Evolutionary conservation across 2,888 invertebrate species (phyloP).

Genomic region (Lysandra coridon): DNA sequence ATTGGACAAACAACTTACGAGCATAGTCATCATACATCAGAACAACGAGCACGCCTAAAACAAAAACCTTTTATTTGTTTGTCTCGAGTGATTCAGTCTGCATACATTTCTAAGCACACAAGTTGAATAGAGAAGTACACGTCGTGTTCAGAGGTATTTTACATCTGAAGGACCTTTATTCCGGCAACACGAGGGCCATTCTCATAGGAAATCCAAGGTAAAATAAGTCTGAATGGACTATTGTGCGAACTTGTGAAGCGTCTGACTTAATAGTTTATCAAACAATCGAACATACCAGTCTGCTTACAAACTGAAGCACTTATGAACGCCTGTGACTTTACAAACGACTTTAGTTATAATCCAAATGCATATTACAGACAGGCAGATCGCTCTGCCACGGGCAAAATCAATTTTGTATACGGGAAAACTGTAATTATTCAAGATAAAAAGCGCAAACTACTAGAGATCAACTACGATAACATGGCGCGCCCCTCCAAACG

Average conservation of each 20-base stretch:
- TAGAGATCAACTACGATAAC: no score
- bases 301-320: slow-evolving; percentile 2
- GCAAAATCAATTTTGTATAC: no score
- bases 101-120: slow-evolving; percentile 8
- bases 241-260: slow-evolving; percentile 29
- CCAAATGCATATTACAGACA: no score
- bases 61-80: not conserved
- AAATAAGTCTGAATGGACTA: not conserved
- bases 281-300: slow-evolving; percentile 28
- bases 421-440: no score
- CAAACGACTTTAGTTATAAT: no score
- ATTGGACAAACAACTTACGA: not conserved
- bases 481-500: no score
- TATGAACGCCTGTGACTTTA: slow-evolving; percentile 14
- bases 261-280: slow-evolving; percentile 34
- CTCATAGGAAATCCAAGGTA: not conserved
- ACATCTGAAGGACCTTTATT: not conserved
- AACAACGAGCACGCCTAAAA: slow-evolving; percentile 2
- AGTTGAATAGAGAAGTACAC: slow-evolving; percentile 13
- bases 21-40: not conserved
- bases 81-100: slow-evolving; percentile 2
- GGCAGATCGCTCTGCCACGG: no score
- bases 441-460: no score
- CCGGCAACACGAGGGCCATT: not conserved
- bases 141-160: not conserved